These are phyloP conservation scores for Nothocercus julius DNA, from an alignment of 2,113 vertebrate species.

Conservation along the genomic window DNA sequence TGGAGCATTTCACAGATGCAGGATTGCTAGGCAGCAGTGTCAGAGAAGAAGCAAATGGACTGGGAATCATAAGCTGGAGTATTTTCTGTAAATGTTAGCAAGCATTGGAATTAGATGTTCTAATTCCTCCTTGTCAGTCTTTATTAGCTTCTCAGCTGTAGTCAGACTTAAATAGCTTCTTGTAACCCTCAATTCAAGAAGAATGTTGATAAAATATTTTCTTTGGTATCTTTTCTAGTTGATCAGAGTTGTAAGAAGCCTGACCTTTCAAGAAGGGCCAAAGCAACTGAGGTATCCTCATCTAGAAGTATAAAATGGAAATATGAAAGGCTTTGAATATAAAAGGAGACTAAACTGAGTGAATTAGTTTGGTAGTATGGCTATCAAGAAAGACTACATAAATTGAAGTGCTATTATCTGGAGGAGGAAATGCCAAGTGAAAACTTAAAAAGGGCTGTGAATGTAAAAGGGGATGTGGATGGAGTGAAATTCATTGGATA, in stretches of 20 bases:
- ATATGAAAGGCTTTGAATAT: background rate
- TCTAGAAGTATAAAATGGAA: background rate
- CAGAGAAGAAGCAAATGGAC: background rate
- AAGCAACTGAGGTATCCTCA: background rate
- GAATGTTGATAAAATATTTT: background rate
- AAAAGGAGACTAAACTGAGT: background rate
- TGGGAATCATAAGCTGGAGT: background rate
- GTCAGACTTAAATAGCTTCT: background rate
- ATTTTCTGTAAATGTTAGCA: background rate
- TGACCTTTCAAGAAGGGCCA: background rate
- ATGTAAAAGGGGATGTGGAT: background rate
- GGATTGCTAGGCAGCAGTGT: background rate
- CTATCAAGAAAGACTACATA: background rate
- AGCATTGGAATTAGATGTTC: background rate
- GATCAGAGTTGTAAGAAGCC: background rate
- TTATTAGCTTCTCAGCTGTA: no score
- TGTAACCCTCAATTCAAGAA: background rate
- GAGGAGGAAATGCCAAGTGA: background rate
- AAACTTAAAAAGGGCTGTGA: background rate
- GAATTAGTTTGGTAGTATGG: background rate
- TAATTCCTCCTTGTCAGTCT: background rate
- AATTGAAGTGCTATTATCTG: background rate
- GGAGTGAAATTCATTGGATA: background rate
- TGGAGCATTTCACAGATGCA: background rate
- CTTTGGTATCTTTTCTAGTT: background rate